Conservation (phyloP, 1,140 invertebrate genomes). For the Drosophila malerkotliana region DNA sequence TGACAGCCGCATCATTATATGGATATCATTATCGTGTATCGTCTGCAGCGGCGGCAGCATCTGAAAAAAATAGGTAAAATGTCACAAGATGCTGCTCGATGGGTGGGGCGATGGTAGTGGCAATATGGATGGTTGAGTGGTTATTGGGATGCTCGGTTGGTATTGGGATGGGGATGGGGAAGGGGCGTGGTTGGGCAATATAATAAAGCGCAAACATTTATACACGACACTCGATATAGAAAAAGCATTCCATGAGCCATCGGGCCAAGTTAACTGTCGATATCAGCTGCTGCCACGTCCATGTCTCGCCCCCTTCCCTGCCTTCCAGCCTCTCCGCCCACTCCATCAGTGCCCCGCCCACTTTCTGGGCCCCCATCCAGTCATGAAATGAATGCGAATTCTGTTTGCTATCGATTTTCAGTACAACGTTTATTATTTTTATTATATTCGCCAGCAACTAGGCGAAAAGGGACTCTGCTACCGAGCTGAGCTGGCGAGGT, state of each 20-base stretch:
- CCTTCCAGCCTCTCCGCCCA: not conserved
- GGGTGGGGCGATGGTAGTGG: conserved; percentile 16
- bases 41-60: conserved; percentile 49
- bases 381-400: conserved; percentile 73
- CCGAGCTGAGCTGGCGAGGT: not conserved
- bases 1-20: conserved; percentile 83
- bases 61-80: conserved; percentile 71
- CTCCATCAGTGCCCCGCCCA: not conserved
- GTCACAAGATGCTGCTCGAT: conserved; percentile 71
- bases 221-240: conserved; percentile 75
- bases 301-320: conserved; percentile 10
- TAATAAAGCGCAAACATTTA: conserved; percentile 83
- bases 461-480: conserved; percentile 1
- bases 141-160: conserved; percentile 7
- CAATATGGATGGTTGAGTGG: conserved; percentile 24
- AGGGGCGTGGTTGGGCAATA: conserved; percentile 67
- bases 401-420: conserved; percentile 84
- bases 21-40: conserved; percentile 82
- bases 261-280: conserved; percentile 76
- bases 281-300: conserved; percentile 70
- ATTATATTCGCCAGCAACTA: conserved; percentile 63
- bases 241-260: conserved; percentile 56
- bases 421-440: conserved; percentile 80
- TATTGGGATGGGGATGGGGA: not conserved
- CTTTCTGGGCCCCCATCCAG: not conserved